These are phyloP conservation scores for Pitangus sulphuratus DNA, from an alignment of 2,797 vertebrate species.

Conservation along the genomic window DNA sequence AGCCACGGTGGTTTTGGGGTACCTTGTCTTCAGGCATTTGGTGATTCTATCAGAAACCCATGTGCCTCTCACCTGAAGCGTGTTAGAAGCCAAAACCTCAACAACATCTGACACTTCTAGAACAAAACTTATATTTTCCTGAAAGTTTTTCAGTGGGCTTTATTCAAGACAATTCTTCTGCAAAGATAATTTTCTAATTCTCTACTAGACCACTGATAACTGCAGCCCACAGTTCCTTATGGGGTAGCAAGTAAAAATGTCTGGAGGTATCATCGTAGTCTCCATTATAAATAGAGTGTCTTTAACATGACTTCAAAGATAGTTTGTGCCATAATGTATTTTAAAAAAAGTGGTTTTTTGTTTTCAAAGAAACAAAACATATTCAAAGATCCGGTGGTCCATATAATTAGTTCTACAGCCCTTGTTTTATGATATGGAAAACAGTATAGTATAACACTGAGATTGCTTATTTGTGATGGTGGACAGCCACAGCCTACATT, in stretches of 20 bases:
- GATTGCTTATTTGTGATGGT: neutral
- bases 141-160: neutral
- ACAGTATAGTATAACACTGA: neutral
- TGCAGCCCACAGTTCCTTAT: neutral
- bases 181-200: neutral
- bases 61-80: neutral
- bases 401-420: neutral
- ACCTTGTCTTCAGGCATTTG: accelerated
- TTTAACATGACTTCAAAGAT: neutral
- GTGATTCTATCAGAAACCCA: neutral
- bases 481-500: neutral
- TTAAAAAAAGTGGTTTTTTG: accelerated
- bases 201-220: neutral
- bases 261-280: neutral
- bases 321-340: neutral
- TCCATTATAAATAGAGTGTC: neutral
- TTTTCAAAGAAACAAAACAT: neutral
- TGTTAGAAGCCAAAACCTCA: neutral
- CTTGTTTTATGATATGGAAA: neutral
- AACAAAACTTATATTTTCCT: neutral
- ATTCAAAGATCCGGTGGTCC: neutral
- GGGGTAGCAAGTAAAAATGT: neutral
- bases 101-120: neutral
- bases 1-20: neutral
- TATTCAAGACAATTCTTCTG: neutral